Conservation (phyloP, 2,113 vertebrate genomes). For the Cochlearius cochlearius region DNA sequence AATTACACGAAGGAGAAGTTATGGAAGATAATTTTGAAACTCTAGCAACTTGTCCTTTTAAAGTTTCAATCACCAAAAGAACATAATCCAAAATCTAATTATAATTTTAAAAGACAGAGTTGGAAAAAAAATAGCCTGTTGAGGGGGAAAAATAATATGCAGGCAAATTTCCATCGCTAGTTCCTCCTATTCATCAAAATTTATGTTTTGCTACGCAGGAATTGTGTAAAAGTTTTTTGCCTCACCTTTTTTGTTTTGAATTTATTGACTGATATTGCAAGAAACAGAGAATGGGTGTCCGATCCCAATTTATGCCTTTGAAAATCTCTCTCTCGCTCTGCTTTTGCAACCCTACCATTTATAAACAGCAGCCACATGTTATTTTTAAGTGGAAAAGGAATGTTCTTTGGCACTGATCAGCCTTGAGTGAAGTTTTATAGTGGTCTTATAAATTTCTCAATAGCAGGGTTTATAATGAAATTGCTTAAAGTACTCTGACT, state of each 20-base stretch:
- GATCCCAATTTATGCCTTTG: neutral
- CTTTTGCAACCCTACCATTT: neutral
- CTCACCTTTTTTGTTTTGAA: neutral
- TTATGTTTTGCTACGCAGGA: neutral
- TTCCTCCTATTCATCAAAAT: neutral
- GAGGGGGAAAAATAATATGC: neutral
- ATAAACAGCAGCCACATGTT: neutral
- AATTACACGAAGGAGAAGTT: constrained; percentile 35
- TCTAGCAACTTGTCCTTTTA: constrained; percentile 25
- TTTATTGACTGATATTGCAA: neutral
- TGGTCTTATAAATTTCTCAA: constrained; percentile 36
- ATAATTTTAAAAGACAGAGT: neutral
- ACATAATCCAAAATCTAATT: neutral
- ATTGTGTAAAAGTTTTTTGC: neutral
- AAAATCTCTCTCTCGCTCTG: neutral
- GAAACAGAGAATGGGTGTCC: neutral
- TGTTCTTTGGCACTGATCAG: constrained; percentile 23
- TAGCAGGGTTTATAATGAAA: constrained; percentile 38
- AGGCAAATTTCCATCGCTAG: neutral
- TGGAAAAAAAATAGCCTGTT: neutral
- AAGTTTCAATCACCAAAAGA: constrained; percentile 22
- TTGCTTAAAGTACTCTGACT: neutral
- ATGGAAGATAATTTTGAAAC: constrained; percentile 28
- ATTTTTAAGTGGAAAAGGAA: constrained; percentile 49
- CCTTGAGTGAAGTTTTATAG: constrained; percentile 31